Evolutionary conservation across 1,140 invertebrate species (phyloP).

Genomic region (Saccostrea glomerata): DNA sequence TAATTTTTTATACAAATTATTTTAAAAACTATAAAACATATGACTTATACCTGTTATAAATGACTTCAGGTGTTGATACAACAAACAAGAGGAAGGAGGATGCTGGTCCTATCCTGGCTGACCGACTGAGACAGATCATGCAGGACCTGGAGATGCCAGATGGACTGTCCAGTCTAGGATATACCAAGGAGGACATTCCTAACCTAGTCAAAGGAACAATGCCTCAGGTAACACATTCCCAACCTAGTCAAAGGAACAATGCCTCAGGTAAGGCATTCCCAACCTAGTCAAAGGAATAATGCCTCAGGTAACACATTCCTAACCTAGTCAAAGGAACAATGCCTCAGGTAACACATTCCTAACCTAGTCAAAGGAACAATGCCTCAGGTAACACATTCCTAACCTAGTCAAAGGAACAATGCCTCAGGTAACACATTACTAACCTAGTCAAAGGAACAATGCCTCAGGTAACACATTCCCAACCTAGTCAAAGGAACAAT

Average conservation of each 20-base stretch:
- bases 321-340: conserved; percentile 87
- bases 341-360: conserved; percentile 85
- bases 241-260: conserved; percentile 89
- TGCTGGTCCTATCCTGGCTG: conserved; percentile 87
- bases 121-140: conserved; percentile 89
- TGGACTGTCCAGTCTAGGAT: conserved; percentile 88
- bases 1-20: no score
- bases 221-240: conserved; percentile 89
- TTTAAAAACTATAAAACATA: no score
- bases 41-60: no score
- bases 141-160: conserved; percentile 89
- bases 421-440: conserved; percentile 83
- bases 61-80: conserved; percentile 86
- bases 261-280: conserved; percentile 83
- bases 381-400: conserved; percentile 79
- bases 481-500: conserved; percentile 89
- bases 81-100: conserved; percentile 84
- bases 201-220: conserved; percentile 89
- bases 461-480: conserved; percentile 89
- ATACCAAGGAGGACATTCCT: conserved; percentile 87
- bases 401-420: no score
- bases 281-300: no score
- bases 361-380: conserved; percentile 89
- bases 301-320: conserved; percentile 80
- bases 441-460: conserved; percentile 89